Base-by-base conservation (phyloP, 2,797 vertebrate genomes). In the Rhynchonycteris naso region DNA sequence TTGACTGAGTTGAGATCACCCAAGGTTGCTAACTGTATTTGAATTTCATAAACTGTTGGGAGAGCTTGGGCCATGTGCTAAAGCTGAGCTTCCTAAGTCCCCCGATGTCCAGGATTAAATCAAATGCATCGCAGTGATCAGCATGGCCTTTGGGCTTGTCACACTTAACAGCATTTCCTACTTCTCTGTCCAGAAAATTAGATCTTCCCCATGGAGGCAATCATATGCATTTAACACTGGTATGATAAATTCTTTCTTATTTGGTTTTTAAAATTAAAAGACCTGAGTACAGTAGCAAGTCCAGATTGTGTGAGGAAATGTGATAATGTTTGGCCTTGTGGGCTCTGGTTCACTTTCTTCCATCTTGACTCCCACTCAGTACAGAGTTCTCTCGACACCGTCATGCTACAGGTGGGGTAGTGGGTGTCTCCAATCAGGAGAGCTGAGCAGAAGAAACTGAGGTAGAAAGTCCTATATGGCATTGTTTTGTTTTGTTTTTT, bases 161-260 rank as follows among this genome's bases (percentile, higher is more conserved):
- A 97, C 96, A 94, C 96, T 97, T 97, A 97, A 97, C 97, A 97
- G 96, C 80, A 97, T 97, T 97, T 97, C 93, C 93, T 93, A 95
- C 93, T 90, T 94, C 76, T 95, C 89, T 84, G 72, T 96, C 94
- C 96, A 85, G 95, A 97, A 96, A 96, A 97, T 97, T 97, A 95
- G 95, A 97, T 94, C 94, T 97, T 96, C 95, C 95, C 97, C 85
- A 94, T 93, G 92, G 96, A 97, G 95, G 95, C 90, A 94, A 92
- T 95, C 90, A 22, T 92, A 96, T 95, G 95, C 95, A 82, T 95
- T 96, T 96, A 96, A 94, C 93, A 95, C 88, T 79, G 54, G 90
- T 76, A 92, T 69, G 95, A 96, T 96, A 96, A 96, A 96, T 92
- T 94, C 72, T 94, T 95, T 96, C 92, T 94, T 95, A 97, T 95